Evolutionary conservation across 2,797 vertebrate genomes (phyloP), one percentile per base, ranked within the genome.

Genomic region (Catostomus latipinnis): DNA sequence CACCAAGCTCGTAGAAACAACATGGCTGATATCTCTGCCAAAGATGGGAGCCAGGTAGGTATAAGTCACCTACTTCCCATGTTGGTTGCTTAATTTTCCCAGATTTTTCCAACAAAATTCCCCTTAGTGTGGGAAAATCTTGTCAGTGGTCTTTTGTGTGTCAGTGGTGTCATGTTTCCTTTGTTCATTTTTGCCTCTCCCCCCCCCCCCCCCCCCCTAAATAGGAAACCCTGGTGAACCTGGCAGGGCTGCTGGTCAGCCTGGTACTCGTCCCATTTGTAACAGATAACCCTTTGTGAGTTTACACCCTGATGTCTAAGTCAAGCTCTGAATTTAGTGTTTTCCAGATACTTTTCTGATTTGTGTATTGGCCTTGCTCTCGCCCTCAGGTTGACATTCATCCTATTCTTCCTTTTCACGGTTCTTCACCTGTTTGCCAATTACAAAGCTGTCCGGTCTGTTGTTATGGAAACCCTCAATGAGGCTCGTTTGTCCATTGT

Each of bases 11-110:
- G 95, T 22, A 93, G 96, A 81, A 96, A 97, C 93, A 98, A 98
- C 91, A 95, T 97, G 97, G 97, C 96, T 0, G 97, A 98, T n/a
- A 95, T 98, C 61, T 95, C 96, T 1, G 97, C 96, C 80, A 98
- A 98, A 91, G 97, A 98, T 1, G 93, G 96, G 71, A 98, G 97
- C 88, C 97, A 97, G 95, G 96, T 97, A 10, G 74, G 85, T 60
- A n/a, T 18, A 6, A 62, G 12, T 53, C 1, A 65, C 13, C 13
- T 34, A 60, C 56, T 14, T 14, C 22, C 6, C 10, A 56, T 34
- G 34, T 34, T 34, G 34, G 34, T 34, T 34, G 34, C 34, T 34
- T 34, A 34, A 34, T 3, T 34, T 14, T 10, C 14, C 22, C 45
- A 4, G 16, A 48, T 6, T 68, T 76, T 46, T 5, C 53, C 11